Base-by-base conservation (phyloP, 2,113 vertebrate genomes). In the Arothron firmamentum region DNA sequence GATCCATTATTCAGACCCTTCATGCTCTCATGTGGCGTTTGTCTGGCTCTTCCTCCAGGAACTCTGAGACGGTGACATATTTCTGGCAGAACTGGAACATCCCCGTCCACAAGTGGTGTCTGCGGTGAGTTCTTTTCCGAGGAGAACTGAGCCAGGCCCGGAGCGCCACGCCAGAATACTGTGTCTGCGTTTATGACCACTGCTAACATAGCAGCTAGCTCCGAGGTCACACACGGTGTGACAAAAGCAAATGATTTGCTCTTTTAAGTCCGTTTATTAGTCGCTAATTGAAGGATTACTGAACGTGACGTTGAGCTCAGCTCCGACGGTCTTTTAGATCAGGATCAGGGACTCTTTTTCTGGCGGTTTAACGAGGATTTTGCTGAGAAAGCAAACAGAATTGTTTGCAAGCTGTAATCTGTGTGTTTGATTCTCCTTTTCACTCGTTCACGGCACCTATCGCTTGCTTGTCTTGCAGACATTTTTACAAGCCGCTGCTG, bases 51-150 rank as follows among this genome's bases (percentile, higher is more conserved):
- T 81, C 68, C 74, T 63, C 56, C 78, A 97, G 95, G 95, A 97
- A 97, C 78, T 89, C 95, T 0, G 94, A 97, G 85, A 90, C 91
- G 0, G 89, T 97, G 75, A 93, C 89, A 38, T 95, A 96, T 86
- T 96, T 96, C 77, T 97, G 94, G 95, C 92, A 95, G 88, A 97
- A 97, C 80, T 97, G 94, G 95, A 97, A 97, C 79, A 95, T 97
- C 79, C 95, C 95, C 0, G 94, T 96, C 34, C 94, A 97, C 90
- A 97, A 94, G 79, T 97, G 95, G 95, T 97, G 94, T 75, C 65
- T 91, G 55, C 93, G 95, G 94, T 97, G 74, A 80, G 88, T 80
- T 71, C 74, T 74, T 43, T 25, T 6, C 28, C 62, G 65, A 56
- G 62, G 65, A 41, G 51, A 61, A 74, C 19, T 56, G 58, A 70